A percentile compares a stretch with the other conserved stretches of the same genome.
These are phyloP conservation scores for Protonemura montana DNA, from an alignment of 2,888 invertebrate genomes.

Conservation along the genomic window DNA sequence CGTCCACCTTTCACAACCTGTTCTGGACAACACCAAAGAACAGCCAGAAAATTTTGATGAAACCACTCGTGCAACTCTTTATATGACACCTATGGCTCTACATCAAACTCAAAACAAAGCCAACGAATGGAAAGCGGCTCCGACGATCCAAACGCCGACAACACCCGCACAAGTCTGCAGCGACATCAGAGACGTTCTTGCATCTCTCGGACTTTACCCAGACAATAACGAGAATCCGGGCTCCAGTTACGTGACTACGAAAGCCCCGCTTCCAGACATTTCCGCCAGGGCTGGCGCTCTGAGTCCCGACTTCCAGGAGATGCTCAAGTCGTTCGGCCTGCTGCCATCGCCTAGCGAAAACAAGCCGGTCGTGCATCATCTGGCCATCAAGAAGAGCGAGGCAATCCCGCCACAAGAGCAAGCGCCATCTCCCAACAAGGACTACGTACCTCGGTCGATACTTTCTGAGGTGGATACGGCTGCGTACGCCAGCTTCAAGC, in stretches of 20 bases:
- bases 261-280: conserved; percentile 48
- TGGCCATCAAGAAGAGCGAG: neutral
- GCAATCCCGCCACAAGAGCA: neutral
- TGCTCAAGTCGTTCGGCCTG: conserved; percentile 47
- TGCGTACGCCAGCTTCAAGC: conserved; percentile 60
- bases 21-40: neutral
- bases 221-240: conserved; percentile 50
- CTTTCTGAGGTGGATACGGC: conserved; percentile 54
- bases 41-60: neutral
- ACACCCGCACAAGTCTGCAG: conserved; percentile 54
- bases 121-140: conserved; percentile 42
- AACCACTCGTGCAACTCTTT: neutral
- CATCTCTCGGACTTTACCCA: conserved; percentile 59
- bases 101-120: conserved; percentile 41
- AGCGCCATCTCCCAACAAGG: conserved; percentile 39
- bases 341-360: conserved; percentile 40
- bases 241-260: conserved; percentile 51
- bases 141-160: neutral
- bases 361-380: conserved; percentile 25
- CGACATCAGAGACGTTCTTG: conserved; percentile 58
- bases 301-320: conserved; percentile 47
- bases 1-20: neutral
- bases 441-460: conserved; percentile 46
- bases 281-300: conserved; percentile 51
- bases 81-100: neutral